Evolutionary conservation across 2,113 vertebrate species (phyloP).

Genomic region (Clarias macrocephalus): DNA sequence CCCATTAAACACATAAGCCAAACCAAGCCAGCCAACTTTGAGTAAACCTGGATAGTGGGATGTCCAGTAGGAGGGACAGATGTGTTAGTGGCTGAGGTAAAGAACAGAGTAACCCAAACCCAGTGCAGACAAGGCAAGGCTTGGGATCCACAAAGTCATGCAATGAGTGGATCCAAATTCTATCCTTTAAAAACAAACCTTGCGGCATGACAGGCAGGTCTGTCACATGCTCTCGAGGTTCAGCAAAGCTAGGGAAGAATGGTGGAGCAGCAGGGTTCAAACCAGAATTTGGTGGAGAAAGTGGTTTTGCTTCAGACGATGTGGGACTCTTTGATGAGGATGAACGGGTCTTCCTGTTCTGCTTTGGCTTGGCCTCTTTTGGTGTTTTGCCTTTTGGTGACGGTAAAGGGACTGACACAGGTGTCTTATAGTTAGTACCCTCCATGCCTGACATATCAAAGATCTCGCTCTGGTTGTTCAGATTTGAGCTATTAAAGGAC

Average conservation of each 20-base stretch:
- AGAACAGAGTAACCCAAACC: conserved; percentile 46
- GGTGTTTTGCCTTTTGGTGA: conserved; percentile 51
- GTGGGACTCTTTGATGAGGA: conserved; percentile 66
- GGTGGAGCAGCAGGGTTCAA: conserved; percentile 76
- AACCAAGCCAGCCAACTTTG: conserved; percentile 37
- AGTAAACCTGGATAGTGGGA: conserved; percentile 29
- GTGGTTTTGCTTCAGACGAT: conserved; percentile 52
- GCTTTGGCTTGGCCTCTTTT: conserved; percentile 60
- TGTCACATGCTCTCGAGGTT: conserved; percentile 59
- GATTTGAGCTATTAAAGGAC: conserved; percentile 62
- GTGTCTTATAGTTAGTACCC: conserved; percentile 60
- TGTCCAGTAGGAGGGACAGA: conserved; percentile 21
- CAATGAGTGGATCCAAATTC: conserved; percentile 51
- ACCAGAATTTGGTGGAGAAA: conserved; percentile 59
- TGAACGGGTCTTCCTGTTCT: conserved; percentile 59
- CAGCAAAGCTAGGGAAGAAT: conserved; percentile 75
- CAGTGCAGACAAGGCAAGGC: conserved; percentile 47
- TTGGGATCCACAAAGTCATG: conserved; percentile 61
- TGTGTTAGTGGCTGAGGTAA: conserved; percentile 53
- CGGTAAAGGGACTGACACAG: conserved; percentile 51
- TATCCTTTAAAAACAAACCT: conserved; percentile 72
- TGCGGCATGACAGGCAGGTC: conserved; percentile 55
- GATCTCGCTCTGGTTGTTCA: conserved; percentile 56
- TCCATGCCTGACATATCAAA: conserved; percentile 59
- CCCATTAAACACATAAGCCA: conserved; percentile 55